A percentile compares a stretch with the other conserved stretches of the same genome.
Evolutionary conservation across 2,113 vertebrate genomes (phyloP).

Genomic region (Drymodes brunneopygia): DNA sequence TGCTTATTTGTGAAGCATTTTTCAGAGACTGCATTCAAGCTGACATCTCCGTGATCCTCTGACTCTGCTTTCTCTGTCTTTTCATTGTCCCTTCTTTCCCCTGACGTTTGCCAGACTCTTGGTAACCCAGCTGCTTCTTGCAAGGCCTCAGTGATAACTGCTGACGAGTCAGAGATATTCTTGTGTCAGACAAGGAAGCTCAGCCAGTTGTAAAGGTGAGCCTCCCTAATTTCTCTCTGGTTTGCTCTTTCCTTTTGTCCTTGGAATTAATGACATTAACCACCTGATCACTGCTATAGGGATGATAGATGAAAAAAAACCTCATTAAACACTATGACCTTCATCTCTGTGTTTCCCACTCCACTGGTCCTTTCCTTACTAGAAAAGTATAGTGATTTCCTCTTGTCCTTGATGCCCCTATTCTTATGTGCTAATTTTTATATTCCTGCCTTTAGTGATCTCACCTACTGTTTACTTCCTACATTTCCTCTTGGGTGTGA

Average conservation of each 20-base stretch:
- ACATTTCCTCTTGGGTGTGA: not conserved
- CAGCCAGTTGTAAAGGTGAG: not conserved
- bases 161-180: not conserved
- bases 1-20: not conserved
- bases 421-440: not conserved
- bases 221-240: not conserved
- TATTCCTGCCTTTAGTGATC: not conserved
- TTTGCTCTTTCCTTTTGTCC: not conserved
- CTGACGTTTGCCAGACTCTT: not conserved
- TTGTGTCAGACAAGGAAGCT: not conserved
- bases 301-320: not conserved
- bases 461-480: not conserved
- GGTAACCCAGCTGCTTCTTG: not conserved
- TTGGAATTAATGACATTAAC: constrained; percentile 33
- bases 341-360: not conserved
- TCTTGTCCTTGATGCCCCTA: not conserved
- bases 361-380: not conserved
- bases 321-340: not conserved
- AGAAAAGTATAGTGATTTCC: not conserved
- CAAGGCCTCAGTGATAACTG: not conserved
- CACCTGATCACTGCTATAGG: not conserved
- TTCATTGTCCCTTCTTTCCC: not conserved
- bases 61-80: not conserved
- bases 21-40: not conserved
- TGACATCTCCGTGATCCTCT: not conserved